These are phyloP conservation scores for Falco concolor DNA, from an alignment of 2,797 vertebrate genomes.

Conservation along the genomic window DNA sequence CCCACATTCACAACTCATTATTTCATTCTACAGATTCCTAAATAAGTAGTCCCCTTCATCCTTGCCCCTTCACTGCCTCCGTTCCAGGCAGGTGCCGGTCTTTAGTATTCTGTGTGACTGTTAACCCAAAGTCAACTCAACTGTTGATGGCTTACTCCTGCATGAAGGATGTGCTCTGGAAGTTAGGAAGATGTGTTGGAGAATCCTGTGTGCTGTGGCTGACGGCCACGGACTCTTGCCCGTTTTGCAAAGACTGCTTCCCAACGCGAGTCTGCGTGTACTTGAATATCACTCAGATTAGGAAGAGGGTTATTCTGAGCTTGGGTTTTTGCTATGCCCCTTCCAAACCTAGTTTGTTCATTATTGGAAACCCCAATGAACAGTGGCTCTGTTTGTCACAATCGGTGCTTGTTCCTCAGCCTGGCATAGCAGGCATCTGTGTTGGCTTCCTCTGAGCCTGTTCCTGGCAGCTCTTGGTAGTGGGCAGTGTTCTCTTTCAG, in stretches of 20 bases:
- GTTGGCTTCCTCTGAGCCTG: constrained; percentile 16
- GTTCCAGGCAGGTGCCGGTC: background rate
- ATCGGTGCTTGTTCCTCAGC: constrained; percentile 39
- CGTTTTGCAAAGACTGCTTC: background rate
- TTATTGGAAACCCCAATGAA: constrained; percentile 36
- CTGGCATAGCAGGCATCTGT: background rate
- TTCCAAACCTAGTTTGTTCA: constrained; percentile 29
- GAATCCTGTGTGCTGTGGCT: background rate
- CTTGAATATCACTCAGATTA: background rate
- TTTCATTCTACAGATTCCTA: background rate
- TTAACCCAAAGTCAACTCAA: background rate
- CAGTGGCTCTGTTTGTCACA: constrained; percentile 29
- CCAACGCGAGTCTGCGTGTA: background rate
- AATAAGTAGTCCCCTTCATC: background rate
- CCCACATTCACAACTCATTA: background rate
- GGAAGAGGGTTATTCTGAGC: background rate
- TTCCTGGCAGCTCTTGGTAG: constrained; percentile 34
- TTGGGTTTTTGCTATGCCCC: background rate
- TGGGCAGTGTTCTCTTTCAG: background rate
- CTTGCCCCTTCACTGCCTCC: background rate
- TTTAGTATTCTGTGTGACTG: background rate
- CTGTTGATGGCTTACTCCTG: background rate
- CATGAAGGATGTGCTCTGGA: background rate
- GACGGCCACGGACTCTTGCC: background rate
- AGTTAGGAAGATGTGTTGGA: background rate